Evolutionary conservation across 2,113 vertebrate genomes (phyloP), one percentile per base, ranked within the genome.

Genomic region (Cheilinus undulatus): DNA sequence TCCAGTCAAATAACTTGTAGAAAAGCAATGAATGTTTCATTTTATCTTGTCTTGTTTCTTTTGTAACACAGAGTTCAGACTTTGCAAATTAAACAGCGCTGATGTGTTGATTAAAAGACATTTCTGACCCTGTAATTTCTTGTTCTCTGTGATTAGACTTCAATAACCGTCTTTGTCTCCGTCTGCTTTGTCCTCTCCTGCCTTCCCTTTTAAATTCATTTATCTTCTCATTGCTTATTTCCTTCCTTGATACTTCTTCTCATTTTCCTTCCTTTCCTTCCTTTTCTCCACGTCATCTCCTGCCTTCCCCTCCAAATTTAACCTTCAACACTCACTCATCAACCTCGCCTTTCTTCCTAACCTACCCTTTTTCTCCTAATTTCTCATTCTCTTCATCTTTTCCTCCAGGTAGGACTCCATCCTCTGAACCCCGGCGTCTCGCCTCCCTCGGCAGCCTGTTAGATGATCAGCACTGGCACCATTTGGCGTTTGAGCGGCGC

Each of bases 401-500:
- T 36, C 17, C 46, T 62, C 20, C 52, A 89, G 87, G 52, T 0
- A 13, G 40, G 49, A 24, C 62, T 58, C 64, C 86, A 5, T 82
- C 91, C 27, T 60, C 90, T 13, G 92, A 91, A 49, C 75, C 82
- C 28, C 91, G 83, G 69, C 78, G 71, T 66, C 90, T 86, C 19
- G 88, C 94, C 46, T 95, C 92, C 0, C 85, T 97, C 63, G 96
- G 97, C 79, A 99, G 97, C 69, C 92, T 99, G 71, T 89, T 99
- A 71, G 97, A 99, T n/a, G 97, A 99, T 64, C 95, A 97, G 40
- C 97, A 99, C 8, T 99, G 97, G 97, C 97, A 99, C 84, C 93
- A 87, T 3, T 90, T 97, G 51, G 88, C 89, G 3, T 73, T 99
- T 83, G 95, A 97, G 81, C 86, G 88, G 6, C 85, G 89, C 73